phyloP scores from a whole-genome alignment of 2,113 vertebrate genomes.

The Hippocampus abdominalis region DNA sequence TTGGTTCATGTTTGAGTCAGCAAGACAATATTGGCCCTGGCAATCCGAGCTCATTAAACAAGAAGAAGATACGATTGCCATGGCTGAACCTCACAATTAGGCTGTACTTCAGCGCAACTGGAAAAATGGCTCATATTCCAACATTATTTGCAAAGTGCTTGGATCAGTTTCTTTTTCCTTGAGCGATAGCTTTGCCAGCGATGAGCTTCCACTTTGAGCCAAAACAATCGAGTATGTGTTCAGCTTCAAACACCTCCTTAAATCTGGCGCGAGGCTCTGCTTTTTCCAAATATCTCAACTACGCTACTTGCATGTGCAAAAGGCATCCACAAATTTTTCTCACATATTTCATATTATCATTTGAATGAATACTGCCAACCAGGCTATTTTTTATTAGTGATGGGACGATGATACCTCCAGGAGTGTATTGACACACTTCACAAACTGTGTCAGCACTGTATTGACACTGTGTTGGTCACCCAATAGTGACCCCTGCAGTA shows the following conservation, averaged over 20 bases:
- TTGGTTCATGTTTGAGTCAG: conserved; percentile 63
- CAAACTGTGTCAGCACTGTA: too few species aligned
- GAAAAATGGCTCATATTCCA: not conserved
- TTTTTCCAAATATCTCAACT: not conserved
- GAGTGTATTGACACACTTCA: too few species aligned
- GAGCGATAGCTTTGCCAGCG: not conserved
- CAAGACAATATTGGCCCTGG: conserved; percentile 32
- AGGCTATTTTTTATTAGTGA: too few species aligned
- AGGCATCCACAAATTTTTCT: not conserved
- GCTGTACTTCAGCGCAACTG: not conserved
- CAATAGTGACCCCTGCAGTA: too few species aligned
- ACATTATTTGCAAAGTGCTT: not conserved
- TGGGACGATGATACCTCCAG: too few species aligned
- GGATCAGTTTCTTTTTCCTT: not conserved
- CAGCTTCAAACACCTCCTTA: not conserved
- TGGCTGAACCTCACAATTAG: not conserved
- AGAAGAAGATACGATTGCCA: not conserved
- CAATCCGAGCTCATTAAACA: not conserved
- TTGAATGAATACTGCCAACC: not conserved
- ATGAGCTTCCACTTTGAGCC: not conserved
- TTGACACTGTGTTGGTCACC: too few species aligned
- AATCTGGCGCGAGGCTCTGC: not conserved
- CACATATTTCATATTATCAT: too few species aligned
- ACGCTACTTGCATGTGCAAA: not conserved
- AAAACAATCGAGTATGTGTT: not conserved